These are phyloP conservation scores for Mythimna ferrago DNA, from an alignment of 2,888 invertebrate species.

Conservation along the genomic window DNA sequence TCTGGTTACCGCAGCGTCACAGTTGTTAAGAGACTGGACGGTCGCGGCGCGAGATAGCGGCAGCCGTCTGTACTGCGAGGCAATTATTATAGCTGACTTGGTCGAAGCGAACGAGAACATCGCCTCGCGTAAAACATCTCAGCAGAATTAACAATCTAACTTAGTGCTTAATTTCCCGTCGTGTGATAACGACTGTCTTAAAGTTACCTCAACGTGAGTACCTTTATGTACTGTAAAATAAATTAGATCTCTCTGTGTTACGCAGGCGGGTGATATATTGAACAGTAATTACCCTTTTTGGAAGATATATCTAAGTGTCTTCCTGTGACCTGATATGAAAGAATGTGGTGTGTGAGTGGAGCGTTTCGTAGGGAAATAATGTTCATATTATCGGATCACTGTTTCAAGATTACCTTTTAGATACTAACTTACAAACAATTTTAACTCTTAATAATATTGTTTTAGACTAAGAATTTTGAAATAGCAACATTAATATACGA, in stretches of 20 bases:
- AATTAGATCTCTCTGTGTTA: neutral
- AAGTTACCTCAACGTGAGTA: neutral
- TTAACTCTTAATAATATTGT: too few species aligned
- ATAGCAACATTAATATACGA: too few species aligned
- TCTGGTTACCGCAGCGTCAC: constrained; percentile 2
- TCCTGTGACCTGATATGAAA: too few species aligned
- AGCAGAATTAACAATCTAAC: constrained; percentile 2
- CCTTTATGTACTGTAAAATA: neutral
- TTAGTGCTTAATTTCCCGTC: neutral
- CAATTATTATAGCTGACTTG: neutral
- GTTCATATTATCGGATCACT: too few species aligned
- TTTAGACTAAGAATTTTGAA: too few species aligned
- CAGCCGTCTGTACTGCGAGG: neutral
- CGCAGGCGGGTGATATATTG: too few species aligned
- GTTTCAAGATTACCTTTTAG: too few species aligned
- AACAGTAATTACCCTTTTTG: neutral
- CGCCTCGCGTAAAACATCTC: neutral
- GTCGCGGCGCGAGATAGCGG: neutral
- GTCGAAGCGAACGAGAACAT: neutral
- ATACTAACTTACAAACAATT: too few species aligned
- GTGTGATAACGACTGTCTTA: neutral
- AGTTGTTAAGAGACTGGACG: neutral
- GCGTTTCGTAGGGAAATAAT: too few species aligned
- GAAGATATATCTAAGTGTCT: too few species aligned
- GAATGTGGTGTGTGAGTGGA: too few species aligned